Percentiles rank a stretch among this genome's conserved stretches.
phyloP scores from a whole-genome alignment of 23 tunicate genomes.

The Clavelina lepadiformis region DNA sequence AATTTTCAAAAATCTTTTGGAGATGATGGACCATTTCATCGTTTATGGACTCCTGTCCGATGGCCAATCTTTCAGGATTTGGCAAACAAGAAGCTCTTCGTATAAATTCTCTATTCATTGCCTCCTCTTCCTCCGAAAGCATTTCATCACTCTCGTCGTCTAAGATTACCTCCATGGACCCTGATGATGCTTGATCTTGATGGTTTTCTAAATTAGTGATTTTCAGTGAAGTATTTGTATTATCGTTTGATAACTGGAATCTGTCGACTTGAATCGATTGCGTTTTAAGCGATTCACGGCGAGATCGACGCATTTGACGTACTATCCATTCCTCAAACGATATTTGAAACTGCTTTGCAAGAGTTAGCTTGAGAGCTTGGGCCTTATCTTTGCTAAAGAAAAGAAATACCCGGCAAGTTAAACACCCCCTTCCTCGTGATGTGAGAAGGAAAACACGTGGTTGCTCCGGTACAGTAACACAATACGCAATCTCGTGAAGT shows the following conservation, averaged over 20 bases:
- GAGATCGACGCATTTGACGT: slow-evolving; percentile 5
- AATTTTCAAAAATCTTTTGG: neutral
- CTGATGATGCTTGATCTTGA: too few species aligned
- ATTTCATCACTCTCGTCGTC: too few species aligned
- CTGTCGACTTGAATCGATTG: too few species aligned
- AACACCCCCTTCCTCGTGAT: slow-evolving; percentile 43
- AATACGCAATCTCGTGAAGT: slow-evolving; percentile 79
- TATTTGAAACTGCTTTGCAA: slow-evolving; percentile 56
- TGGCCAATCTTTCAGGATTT: slow-evolving; percentile 33
- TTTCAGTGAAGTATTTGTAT: too few species aligned
- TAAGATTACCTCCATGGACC: too few species aligned
- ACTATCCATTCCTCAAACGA: slow-evolving; percentile 49
- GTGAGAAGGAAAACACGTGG: slow-evolving; percentile 67
- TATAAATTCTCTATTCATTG: slow-evolving; percentile 41
- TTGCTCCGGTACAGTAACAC: slow-evolving; percentile 53
- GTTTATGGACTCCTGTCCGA: neutral
- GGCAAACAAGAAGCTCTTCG: slow-evolving; percentile 56
- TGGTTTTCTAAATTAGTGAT: too few species aligned
- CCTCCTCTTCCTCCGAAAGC: too few species aligned
- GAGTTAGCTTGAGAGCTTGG: slow-evolving; percentile 32
- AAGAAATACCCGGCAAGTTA: slow-evolving; percentile 46
- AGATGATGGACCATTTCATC: neutral
- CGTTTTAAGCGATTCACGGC: too few species aligned
- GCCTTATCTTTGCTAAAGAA: slow-evolving; percentile 56
- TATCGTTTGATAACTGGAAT: too few species aligned